phyloP scores from a whole-genome alignment of 2,113 vertebrate genomes.

The Psammodynastes pulverulentus region DNA sequence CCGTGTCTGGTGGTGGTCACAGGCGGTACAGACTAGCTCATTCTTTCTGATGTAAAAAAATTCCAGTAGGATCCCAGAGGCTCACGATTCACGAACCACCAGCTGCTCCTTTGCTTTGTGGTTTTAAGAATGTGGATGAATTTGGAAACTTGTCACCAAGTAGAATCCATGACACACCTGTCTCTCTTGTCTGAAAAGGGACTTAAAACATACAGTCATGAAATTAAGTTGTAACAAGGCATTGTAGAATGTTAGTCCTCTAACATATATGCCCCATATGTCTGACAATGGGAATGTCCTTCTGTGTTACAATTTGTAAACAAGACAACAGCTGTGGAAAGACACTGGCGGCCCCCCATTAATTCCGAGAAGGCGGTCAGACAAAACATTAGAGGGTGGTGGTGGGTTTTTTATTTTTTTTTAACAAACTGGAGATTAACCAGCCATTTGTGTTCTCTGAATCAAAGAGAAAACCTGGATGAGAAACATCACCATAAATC shows the following conservation, averaged over 20 bases:
- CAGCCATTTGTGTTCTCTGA: constrained; percentile 7
- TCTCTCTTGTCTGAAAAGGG: constrained; percentile 70
- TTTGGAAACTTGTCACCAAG: constrained; percentile 72
- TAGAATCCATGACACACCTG: constrained; percentile 71
- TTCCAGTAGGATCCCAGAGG: constrained; percentile 58
- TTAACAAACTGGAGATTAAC: constrained; percentile 17
- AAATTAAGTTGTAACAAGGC: constrained; percentile 69
- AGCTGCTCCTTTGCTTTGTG: constrained; percentile 68
- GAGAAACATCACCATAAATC: not conserved
- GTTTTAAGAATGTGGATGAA: constrained; percentile 70
- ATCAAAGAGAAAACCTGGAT: constrained; percentile 1
- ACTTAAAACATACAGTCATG: constrained; percentile 67
- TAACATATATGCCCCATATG: constrained; percentile 51
- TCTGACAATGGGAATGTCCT: constrained; percentile 45
- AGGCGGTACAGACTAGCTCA: constrained; percentile 28
- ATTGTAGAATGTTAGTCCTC: constrained; percentile 56
- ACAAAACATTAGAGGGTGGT: constrained; percentile 58
- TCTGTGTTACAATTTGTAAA: constrained; percentile 67
- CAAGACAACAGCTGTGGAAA: constrained; percentile 69
- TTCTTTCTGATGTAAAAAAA: constrained; percentile 63
- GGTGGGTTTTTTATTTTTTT: constrained; percentile 18
- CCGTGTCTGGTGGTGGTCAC: constrained; percentile 17
- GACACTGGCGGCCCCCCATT: constrained; percentile 21
- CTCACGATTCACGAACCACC: constrained; percentile 53
- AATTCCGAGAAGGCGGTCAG: constrained; percentile 42